A percentile compares a stretch with the other conserved stretches of the same genome.
Conservation (phyloP, 2,888 invertebrate species). For the Meganola albula region DNA sequence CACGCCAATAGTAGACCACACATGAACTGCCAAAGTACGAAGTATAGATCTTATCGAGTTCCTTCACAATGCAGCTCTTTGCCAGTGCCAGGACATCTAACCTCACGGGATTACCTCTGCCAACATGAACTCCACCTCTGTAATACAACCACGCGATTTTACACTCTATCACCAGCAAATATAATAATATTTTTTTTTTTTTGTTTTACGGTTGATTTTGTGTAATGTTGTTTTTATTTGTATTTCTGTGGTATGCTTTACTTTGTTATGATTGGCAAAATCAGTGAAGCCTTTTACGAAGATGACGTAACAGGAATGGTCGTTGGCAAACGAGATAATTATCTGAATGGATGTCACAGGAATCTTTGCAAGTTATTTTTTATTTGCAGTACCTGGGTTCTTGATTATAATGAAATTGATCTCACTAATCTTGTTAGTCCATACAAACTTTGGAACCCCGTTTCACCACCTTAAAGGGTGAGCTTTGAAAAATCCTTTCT, state of each 20-base stretch:
- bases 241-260: slow-evolving; percentile 23
- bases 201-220: slow-evolving; percentile 1
- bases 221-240: slow-evolving; percentile 20
- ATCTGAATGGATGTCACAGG: slow-evolving; percentile 15
- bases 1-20: slow-evolving; percentile 53
- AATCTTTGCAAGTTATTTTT: slow-evolving; percentile 5
- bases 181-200: slow-evolving; percentile 16
- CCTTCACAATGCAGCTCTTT: slow-evolving; percentile 43
- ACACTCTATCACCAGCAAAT: slow-evolving; percentile 25
- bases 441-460: too few species aligned
- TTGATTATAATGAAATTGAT: too few species aligned
- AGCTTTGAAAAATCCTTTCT: too few species aligned
- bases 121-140: slow-evolving; percentile 11
- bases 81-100: slow-evolving; percentile 38
- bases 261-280: slow-evolving; percentile 36
- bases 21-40: slow-evolving; percentile 47
- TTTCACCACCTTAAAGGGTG: too few species aligned
- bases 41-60: slow-evolving; percentile 51
- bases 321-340: slow-evolving; percentile 9
- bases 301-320: slow-evolving; percentile 25
- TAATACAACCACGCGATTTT: slow-evolving; percentile 19
- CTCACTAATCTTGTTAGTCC: too few species aligned
- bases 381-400: too few species aligned
- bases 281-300: slow-evolving; percentile 19
- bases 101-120: slow-evolving; percentile 33